A percentile compares a stretch with the other conserved stretches of the same genome.
Evolutionary conservation across 2,113 vertebrate genomes (phyloP).

Genomic region (Formicarius rufipectus): DNA sequence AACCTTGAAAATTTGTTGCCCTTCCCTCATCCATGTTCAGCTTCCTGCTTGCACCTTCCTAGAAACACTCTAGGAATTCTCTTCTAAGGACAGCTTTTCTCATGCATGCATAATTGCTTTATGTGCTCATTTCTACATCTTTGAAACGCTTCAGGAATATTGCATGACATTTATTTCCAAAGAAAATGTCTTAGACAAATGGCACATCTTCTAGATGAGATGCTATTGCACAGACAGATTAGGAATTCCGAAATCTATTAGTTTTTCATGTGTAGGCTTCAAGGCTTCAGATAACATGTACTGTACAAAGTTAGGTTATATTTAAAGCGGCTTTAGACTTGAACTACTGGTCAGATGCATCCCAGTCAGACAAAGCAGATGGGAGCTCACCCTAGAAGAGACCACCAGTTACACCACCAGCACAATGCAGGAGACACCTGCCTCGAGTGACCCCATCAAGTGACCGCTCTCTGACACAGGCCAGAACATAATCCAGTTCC

Average conservation of each 20-base stretch:
- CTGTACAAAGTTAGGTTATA: fast-evolving
- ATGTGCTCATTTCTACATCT: background rate
- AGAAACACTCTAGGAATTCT: background rate
- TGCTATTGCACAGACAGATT: fast-evolving
- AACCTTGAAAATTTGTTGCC: background rate
- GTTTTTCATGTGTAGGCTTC: background rate
- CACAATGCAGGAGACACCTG: background rate
- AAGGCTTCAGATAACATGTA: background rate
- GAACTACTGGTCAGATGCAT: background rate
- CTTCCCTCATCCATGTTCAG: background rate
- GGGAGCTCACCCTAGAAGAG: background rate
- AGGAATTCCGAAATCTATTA: background rate
- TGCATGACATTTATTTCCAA: background rate
- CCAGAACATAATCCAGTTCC: background rate
- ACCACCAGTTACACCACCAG: background rate
- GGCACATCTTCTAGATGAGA: background rate
- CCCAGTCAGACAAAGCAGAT: background rate
- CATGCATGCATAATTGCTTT: background rate
- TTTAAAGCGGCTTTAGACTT: background rate
- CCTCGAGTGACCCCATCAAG: background rate
- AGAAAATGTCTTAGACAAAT: background rate
- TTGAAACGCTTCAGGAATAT: background rate
- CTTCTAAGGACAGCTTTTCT: background rate
- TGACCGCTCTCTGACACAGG: fast-evolving
- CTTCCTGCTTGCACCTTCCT: background rate